Evolutionary conservation across 2,797 vertebrate species (phyloP), one percentile per base, ranked within the genome.

Genomic region (Lagocephalus sceleratus): DNA sequence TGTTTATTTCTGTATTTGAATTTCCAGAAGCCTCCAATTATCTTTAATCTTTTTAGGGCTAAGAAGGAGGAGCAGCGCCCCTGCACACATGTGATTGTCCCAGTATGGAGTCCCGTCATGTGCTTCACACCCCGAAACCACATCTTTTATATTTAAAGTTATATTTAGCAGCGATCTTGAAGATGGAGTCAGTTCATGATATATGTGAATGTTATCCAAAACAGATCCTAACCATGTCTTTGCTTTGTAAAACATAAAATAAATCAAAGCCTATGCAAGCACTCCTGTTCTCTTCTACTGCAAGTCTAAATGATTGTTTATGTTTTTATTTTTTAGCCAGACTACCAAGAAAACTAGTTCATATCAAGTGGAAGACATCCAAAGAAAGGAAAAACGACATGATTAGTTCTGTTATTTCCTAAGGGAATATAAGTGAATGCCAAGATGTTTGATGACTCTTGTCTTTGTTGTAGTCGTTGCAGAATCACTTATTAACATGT

Each of bases 41-140:
- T 46, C 43, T 15, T 20, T 42, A 1, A 56, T 46, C 41, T 15
- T 71, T 61, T 60, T 38, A 85, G 79, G 55, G 15, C 16, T 0
- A 11, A 11, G 47, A 51, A 46, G 47, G 21, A 59, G 47, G n/a
- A 2, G 26, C 21, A 58, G 23, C n/a, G 46, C 57, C 29, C 10
- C 15, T 26, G 45, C 23, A 40, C 48, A 62, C 15, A 47, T 50
- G 62, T 44, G 45, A 64, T 61, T 55, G 17, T 57, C 66, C 44
- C n/a, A 20, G 5, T 20, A 29, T 54, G 51, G 51, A 54, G 42
- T 42, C 51, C 14, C 59, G 32, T 59, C 74, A 60, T 60, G 53
- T 75, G 57, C 26, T 29, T n/a, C 6, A 4, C 44, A 41, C 48
- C 39, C 22, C 26, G 40, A 73, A 43, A 43, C 21, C 48, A 21